These are phyloP conservation scores for Nyctereutes procyonoides DNA, from an alignment of 2,113 vertebrate species.

Conservation along the genomic window DNA sequence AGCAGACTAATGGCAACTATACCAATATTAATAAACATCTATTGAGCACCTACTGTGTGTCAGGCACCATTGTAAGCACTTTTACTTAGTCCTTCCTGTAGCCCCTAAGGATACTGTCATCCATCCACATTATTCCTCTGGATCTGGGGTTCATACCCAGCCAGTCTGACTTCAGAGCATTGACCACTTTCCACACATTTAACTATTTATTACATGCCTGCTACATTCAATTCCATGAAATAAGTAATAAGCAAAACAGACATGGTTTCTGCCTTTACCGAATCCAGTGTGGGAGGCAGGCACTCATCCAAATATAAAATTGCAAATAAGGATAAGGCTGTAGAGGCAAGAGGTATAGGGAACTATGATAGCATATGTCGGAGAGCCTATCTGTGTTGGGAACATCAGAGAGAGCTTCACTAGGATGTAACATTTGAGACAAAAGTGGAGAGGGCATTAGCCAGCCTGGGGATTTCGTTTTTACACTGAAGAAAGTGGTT, in stretches of 20 bases:
- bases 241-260: not conserved
- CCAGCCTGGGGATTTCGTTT: not conserved
- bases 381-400: not conserved
- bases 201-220: not conserved
- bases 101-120: not conserved
- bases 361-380: not conserved
- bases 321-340: not conserved
- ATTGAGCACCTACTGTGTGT: not conserved
- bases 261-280: not conserved
- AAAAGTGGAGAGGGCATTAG: not conserved
- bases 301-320: not conserved
- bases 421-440: not conserved
- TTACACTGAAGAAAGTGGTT: not conserved
- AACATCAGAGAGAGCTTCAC: not conserved
- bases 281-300: not conserved
- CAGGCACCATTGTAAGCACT: not conserved
- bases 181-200: not conserved
- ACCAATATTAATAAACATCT: not conserved
- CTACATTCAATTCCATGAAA: not conserved
- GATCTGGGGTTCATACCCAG: conserved; percentile 16
- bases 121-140: not conserved
- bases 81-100: not conserved
- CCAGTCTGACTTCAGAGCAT: not conserved
- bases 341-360: not conserved
- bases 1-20: not conserved